These are phyloP conservation scores for Papilio dardanus DNA, from an alignment of 1,140 invertebrate genomes.

Conservation along the genomic window DNA sequence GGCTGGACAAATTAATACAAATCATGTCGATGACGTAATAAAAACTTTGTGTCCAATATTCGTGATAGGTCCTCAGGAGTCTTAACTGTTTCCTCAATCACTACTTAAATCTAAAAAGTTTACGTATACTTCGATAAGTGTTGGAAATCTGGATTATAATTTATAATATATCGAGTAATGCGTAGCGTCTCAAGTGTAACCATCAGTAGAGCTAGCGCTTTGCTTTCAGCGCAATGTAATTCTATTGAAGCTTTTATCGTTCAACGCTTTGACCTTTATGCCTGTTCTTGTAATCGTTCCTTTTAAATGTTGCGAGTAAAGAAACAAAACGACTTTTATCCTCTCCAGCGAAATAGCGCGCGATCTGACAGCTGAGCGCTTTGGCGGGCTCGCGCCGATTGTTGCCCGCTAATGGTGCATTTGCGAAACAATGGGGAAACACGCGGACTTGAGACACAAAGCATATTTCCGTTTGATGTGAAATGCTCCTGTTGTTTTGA, in stretches of 20 bases:
- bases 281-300: constrained; percentile 44
- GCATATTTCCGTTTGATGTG: constrained; percentile 72
- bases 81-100: too few species aligned
- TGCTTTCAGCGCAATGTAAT: background rate
- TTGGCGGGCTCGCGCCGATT: constrained; percentile 60
- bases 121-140: too few species aligned
- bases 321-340: constrained; percentile 60
- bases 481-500: constrained; percentile 61
- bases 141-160: background rate
- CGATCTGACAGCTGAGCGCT: constrained; percentile 64
- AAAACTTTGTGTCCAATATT: too few species aligned
- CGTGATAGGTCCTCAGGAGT: too few species aligned
- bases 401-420: constrained; percentile 73
- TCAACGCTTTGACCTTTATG: constrained; percentile 41
- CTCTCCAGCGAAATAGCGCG: constrained; percentile 68
- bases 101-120: too few species aligned
- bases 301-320: constrained; percentile 49
- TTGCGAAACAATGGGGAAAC: constrained; percentile 70
- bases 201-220: background rate
- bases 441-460: constrained; percentile 66
- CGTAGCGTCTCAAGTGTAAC: background rate
- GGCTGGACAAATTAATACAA: too few species aligned
- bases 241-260: constrained; percentile 25
- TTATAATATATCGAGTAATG: background rate
- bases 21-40: too few species aligned